Percentiles rank a stretch among this genome's conserved stretches.
Conservation (phyloP, 2,888 invertebrate genomes). For the Blomia tropicalis region DNA sequence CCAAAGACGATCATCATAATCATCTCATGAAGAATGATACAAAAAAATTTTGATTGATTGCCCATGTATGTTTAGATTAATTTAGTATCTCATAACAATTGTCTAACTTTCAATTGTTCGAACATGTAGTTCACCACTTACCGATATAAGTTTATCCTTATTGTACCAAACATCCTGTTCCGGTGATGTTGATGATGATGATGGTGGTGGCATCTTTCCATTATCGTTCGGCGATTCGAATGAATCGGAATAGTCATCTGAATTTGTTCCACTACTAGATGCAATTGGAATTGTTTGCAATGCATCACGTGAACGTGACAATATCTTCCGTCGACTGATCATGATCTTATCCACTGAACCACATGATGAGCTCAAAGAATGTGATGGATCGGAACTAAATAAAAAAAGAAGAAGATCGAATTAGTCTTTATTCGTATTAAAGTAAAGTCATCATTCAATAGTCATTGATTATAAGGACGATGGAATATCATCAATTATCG, state of each 20-base stretch:
- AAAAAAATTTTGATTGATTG: no score
- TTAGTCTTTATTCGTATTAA: neutral
- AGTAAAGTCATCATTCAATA: no score
- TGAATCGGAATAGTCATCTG: neutral
- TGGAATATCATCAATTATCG: no score
- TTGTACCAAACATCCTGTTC: conserved; percentile 8
- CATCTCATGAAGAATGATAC: no score
- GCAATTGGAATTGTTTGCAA: neutral
- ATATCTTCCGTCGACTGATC: neutral
- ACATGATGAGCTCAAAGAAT: neutral
- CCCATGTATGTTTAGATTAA: no score
- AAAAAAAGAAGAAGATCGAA: neutral
- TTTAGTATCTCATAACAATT: no score
- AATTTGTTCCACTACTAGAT: neutral
- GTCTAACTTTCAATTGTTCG: no score
- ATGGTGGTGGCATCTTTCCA: neutral
- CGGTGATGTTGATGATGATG: neutral
- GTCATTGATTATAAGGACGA: no score
- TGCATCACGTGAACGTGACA: conserved; percentile 8
- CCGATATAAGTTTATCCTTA: neutral
- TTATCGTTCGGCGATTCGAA: neutral
- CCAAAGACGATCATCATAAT: no score
- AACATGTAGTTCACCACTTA: no score
- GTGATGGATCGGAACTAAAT: neutral
- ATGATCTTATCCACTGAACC: neutral